Conservation (phyloP, 1,140 invertebrate genomes). For the Drosophila simulans region DNA sequence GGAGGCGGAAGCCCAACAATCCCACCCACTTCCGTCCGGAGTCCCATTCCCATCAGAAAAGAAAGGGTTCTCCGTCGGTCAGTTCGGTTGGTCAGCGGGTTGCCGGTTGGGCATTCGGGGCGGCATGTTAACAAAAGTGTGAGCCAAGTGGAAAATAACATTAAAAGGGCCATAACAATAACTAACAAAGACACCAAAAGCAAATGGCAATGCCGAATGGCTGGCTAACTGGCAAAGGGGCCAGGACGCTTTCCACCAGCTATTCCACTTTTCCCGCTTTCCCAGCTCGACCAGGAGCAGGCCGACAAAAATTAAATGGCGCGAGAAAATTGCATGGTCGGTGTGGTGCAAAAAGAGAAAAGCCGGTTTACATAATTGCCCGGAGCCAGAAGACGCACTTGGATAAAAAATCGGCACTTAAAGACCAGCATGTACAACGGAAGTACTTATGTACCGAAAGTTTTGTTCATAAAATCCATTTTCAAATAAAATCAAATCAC, state of each 20-base stretch:
- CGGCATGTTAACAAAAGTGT: slow-evolving; percentile 80
- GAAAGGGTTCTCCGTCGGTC: slow-evolving; percentile 56
- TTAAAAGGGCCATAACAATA: slow-evolving; percentile 81
- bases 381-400: slow-evolving; percentile 17
- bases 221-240: slow-evolving; percentile 47
- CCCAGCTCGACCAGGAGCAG: slow-evolving; percentile 28
- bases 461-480: too few species aligned
- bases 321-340: slow-evolving; percentile 81
- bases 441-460: background rate
- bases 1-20: slow-evolving; percentile 67
- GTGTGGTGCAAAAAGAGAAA: slow-evolving; percentile 64
- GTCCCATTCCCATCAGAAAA: slow-evolving; percentile 21
- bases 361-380: slow-evolving; percentile 79
- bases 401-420: background rate
- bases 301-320: slow-evolving; percentile 79
- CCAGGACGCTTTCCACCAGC: slow-evolving; percentile 10
- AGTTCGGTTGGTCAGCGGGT: slow-evolving; percentile 53
- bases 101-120: slow-evolving; percentile 41
- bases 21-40: slow-evolving; percentile 10
- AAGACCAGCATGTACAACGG: background rate
- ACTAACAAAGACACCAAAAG: slow-evolving; percentile 83
- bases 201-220: slow-evolving; percentile 78
- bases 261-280: slow-evolving; percentile 7
- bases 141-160: slow-evolving; percentile 83
- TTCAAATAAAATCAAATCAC: too few species aligned